Percentiles rank a stretch among this genome's conserved stretches.
Evolutionary conservation across 2,797 vertebrate species (phyloP).

Genomic region (Acipenser ruthenus): DNA sequence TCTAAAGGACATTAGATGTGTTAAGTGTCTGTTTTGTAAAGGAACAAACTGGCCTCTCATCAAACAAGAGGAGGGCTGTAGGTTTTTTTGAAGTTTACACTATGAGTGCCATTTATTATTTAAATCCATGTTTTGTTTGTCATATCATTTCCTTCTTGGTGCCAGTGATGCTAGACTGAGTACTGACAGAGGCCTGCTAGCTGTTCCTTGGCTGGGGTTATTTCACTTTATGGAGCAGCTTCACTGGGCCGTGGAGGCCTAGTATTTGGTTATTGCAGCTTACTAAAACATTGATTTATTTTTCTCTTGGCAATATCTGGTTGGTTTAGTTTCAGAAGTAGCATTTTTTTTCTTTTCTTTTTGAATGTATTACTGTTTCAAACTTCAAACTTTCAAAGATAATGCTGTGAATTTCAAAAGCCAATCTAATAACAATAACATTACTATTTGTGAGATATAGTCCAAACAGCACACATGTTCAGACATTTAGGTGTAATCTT

Average conservation of each 20-base stretch:
- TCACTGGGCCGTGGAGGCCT: neutral
- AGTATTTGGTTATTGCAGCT: conserved; percentile 16
- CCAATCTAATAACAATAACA: too few species aligned
- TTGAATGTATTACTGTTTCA: neutral
- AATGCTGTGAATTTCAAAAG: neutral
- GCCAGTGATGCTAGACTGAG: conserved; percentile 11
- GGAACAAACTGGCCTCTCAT: neutral
- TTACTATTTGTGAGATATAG: conserved; percentile 11
- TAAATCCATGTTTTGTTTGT: conserved; percentile 2
- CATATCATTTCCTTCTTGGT: neutral
- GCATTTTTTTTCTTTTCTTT: conserved; percentile 17
- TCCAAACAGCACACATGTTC: conserved; percentile 29
- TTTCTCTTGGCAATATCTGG: conserved; percentile 31
- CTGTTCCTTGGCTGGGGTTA: conserved; percentile 1
- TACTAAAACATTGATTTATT: conserved; percentile 28
- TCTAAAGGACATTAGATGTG: too few species aligned
- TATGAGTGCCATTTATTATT: conserved; percentile 2
- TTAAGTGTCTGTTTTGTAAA: too few species aligned
- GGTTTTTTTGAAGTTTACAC: neutral
- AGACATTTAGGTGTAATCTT: too few species aligned
- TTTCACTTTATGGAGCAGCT: conserved; percentile 24
- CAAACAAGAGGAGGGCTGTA: neutral
- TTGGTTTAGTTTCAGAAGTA: conserved; percentile 25
- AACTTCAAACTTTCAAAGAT: neutral
- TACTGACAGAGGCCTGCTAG: conserved; percentile 13